phyloP scores from a whole-genome alignment of 2,888 invertebrate genomes.

The Zhuqinia jingwanae region DNA sequence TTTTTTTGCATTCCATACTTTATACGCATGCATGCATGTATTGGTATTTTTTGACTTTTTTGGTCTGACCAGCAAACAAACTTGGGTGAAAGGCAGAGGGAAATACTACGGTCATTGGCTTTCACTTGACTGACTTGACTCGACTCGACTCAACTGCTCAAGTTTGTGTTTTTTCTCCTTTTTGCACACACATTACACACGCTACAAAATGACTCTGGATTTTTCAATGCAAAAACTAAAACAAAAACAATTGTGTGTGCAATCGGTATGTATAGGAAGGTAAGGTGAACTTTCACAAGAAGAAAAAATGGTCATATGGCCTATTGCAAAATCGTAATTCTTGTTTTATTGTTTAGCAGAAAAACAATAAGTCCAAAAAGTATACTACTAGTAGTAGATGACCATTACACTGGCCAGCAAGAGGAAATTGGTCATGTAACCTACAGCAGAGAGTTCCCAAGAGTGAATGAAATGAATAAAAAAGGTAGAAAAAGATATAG shows the following conservation, averaged over 20 bases:
- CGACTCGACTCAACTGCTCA: constrained; percentile 34
- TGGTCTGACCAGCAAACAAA: background rate
- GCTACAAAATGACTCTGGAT: background rate
- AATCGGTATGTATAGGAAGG: background rate
- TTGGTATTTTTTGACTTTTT: background rate
- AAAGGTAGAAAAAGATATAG: background rate
- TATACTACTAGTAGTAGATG: background rate
- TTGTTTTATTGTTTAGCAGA: constrained; percentile 12
- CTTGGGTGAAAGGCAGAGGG: background rate
- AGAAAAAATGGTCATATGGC: background rate
- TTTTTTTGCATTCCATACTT: background rate
- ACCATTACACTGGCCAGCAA: background rate
- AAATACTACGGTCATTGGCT: constrained; percentile 57
- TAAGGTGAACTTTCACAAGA: background rate
- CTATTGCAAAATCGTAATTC: background rate
- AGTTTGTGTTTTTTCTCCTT: background rate
- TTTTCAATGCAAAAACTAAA: no score
- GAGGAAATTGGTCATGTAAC: constrained; percentile 10
- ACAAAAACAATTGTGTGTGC: background rate
- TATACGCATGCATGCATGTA: background rate
- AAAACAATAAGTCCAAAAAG: background rate
- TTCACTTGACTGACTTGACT: no score
- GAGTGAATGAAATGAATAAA: constrained; percentile 1
- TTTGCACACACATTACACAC: background rate
- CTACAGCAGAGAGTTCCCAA: background rate